Conservation (phyloP, 2,888 invertebrate species). For the Erebia aethiops region DNA sequence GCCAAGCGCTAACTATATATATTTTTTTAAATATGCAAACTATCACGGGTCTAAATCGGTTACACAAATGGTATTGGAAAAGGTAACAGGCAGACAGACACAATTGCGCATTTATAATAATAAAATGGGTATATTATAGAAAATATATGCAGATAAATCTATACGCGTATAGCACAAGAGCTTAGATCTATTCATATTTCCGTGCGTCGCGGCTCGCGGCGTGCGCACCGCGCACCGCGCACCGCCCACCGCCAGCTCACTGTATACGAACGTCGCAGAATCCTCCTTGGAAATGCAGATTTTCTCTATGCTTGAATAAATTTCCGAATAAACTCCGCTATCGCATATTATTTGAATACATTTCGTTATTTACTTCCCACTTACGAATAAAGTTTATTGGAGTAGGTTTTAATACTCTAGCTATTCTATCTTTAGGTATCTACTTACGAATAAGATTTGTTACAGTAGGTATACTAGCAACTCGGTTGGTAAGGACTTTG, state of each 20-base stretch:
- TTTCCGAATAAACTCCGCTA: slow-evolving; percentile 16
- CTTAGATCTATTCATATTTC: too few relatives aligned
- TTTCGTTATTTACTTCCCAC: slow-evolving; percentile 23
- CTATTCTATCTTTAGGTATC: too few relatives aligned
- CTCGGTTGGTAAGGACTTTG: not conserved
- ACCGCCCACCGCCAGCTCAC: not conserved
- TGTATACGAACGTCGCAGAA: slow-evolving; percentile 10
- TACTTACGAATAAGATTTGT: not conserved
- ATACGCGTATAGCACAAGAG: too few relatives aligned
- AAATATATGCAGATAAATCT: too few relatives aligned
- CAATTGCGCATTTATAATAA: too few relatives aligned
- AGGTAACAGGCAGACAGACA: too few relatives aligned
- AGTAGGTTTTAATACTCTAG: not conserved
- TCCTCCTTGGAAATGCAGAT: slow-evolving; percentile 29
- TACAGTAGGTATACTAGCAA: not conserved
- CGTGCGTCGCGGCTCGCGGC: too few relatives aligned
- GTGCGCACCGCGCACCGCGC: not conserved
- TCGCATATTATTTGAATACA: slow-evolving; percentile 18
- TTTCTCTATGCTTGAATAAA: slow-evolving; percentile 22
- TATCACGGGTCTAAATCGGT: too few relatives aligned
- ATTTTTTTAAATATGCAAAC: too few relatives aligned
- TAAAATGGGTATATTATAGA: too few relatives aligned
- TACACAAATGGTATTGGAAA: too few relatives aligned
- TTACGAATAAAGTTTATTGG: not conserved
- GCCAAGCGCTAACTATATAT: too few relatives aligned